phyloP scores from a whole-genome alignment of 2,797 vertebrate genomes.

The Loriculus beryllinus region DNA sequence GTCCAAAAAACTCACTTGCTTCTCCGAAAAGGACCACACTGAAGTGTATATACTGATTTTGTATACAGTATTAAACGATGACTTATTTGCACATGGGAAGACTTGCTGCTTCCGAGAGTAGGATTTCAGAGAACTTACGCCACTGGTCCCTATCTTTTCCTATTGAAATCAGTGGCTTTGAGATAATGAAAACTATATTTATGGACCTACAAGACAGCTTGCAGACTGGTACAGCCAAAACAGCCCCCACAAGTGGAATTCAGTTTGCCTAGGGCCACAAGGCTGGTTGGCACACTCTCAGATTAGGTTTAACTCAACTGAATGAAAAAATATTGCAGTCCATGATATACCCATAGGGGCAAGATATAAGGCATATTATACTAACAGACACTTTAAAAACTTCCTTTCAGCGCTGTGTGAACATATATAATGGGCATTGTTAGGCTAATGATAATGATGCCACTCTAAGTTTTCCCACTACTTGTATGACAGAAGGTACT shows the following conservation, averaged over 20 bases:
- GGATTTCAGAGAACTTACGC: neutral
- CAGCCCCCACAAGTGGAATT: neutral
- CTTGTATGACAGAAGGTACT: neutral
- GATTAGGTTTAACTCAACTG: neutral
- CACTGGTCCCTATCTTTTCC: neutral
- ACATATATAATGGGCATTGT: neutral
- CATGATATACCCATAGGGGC: neutral
- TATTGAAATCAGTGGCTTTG: neutral
- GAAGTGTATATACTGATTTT: neutral
- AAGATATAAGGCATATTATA: neutral
- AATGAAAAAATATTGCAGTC: neutral
- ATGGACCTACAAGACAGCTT: neutral
- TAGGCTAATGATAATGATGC: neutral
- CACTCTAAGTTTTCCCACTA: neutral
- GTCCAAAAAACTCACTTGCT: neutral
- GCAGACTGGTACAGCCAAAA: neutral
- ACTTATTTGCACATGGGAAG: neutral
- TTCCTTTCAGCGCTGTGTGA: neutral
- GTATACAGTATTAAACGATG: neutral
- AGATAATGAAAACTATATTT: neutral
- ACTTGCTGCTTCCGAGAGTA: neutral
- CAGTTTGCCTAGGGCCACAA: neutral
- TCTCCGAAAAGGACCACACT: neutral
- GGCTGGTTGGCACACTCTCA: neutral
- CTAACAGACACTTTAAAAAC: neutral